Evolutionary conservation across 1,140 invertebrate genomes (phyloP), one percentile per base, ranked within the genome.

Genomic region (Cotesia chilonis): DNA sequence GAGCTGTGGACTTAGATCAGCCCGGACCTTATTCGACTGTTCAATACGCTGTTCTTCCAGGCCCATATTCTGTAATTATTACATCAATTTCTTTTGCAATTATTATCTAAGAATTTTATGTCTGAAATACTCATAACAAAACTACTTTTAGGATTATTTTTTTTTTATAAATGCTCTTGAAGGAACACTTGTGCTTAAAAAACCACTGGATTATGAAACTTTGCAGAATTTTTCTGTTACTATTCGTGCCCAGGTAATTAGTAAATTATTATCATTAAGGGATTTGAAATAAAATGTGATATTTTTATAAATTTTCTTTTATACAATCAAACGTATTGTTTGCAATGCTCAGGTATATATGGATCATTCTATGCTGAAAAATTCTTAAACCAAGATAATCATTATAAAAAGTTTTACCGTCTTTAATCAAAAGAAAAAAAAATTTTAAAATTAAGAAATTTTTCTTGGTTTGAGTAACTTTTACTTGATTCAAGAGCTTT

Each of bases 11-110:
- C 87, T 90, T 91, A 67, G 96, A 97, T 88, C 95, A 96, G 83
- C 93, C 93, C 28, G 95, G 95, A 12, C 94, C 94, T 14, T 96
- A 94, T 87, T 95, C 94, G 10, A 96, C 94, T 1, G 92, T 97
- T 14, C 92, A 95, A 79, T 97, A 97, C 84, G 90, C 92, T 61
- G 92, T 96, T 60, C 87, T 94, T 60, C 90, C 92, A 0, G 94
- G 94, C 68, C 91, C 90, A 0, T 90, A 94, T 86, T 92, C 93
- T 36, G 92, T 94, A 84, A 88, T 86, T 85, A 75, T 68, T 70
- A 52, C 0, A 10, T 52, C 59, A 0, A 54, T 41, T 68, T 52
- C 20, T 36, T 38, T 28, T 47, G 55, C 17, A 61, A 66, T 63
- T 55, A 47, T 38, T 47, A 74, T 61, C 14, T 52, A 28, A 28